phyloP scores from a whole-genome alignment of 2,797 vertebrate genomes.

The Balearica regulorum region DNA sequence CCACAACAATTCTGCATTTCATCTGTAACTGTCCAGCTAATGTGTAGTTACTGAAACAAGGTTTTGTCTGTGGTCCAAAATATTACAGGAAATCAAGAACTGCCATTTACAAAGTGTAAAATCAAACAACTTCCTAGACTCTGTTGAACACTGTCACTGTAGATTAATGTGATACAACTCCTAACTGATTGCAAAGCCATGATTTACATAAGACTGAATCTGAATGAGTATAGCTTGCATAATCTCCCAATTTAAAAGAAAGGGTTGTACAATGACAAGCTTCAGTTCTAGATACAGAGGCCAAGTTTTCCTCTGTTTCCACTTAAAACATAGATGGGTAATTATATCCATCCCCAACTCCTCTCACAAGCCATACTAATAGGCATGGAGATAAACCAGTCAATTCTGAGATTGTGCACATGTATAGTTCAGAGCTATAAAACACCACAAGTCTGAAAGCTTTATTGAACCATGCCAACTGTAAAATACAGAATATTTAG shows the following conservation, averaged over 20 bases:
- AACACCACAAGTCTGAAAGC: not conserved
- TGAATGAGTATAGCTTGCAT: not conserved
- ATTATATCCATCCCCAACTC: not conserved
- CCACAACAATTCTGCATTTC: not conserved
- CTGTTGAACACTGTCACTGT: slow-evolving; percentile 3
- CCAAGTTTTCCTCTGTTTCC: not conserved
- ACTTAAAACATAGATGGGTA: not conserved
- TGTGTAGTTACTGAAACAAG: not conserved
- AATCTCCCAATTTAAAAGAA: not conserved
- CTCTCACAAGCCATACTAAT: not conserved
- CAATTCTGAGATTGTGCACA: not conserved
- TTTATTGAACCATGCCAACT: not conserved
- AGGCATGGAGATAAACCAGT: not conserved
- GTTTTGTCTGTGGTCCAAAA: not conserved
- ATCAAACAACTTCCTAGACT: slow-evolving; percentile 20
- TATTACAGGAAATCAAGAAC: slow-evolving; percentile 14
- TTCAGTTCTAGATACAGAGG: not conserved
- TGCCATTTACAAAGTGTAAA: slow-evolving; percentile 21
- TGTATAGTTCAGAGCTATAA: not conserved
- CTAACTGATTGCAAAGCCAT: not conserved
- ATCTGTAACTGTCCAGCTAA: slow-evolving; percentile 7
- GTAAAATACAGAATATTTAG: not conserved
- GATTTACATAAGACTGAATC: not conserved
- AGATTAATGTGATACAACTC: slow-evolving; percentile 18
- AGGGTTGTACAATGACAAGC: not conserved